phyloP scores from a whole-genome alignment of 2,888 invertebrate species.

The Stramonita haemastoma region DNA sequence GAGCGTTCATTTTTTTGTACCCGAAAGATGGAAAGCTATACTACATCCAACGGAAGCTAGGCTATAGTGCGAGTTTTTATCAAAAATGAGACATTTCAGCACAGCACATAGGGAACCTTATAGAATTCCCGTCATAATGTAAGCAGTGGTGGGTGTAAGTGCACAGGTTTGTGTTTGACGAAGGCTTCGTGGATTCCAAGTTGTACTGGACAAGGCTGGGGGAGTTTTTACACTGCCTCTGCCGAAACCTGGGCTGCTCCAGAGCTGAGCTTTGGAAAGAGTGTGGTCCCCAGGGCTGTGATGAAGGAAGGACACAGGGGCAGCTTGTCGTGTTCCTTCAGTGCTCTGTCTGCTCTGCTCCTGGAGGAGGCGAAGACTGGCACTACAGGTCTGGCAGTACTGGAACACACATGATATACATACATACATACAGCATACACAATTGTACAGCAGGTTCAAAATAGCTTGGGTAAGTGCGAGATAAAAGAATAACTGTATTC shows the following conservation, averaged over 20 bases:
- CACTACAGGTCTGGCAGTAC: not conserved
- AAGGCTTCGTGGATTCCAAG: not conserved
- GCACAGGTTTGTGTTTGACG: not conserved
- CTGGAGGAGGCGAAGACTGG: not conserved
- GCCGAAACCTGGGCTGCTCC: not conserved
- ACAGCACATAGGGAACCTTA: not conserved
- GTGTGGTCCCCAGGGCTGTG: not conserved
- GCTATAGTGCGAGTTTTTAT: not conserved
- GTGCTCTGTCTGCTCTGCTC: not conserved
- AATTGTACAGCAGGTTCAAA: not conserved
- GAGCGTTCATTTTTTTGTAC: too few relatives aligned
- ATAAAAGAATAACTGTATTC: not conserved
- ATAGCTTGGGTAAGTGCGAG: not conserved
- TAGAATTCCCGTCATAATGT: not conserved
- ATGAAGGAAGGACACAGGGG: not conserved
- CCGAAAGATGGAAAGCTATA: too few relatives aligned
- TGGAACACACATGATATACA: not conserved
- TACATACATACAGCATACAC: not conserved
- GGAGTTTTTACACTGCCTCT: not conserved
- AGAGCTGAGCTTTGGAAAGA: not conserved
- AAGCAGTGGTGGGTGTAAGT: not conserved
- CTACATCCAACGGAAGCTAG: not conserved
- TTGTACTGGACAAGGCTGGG: not conserved
- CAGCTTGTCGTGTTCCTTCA: not conserved
- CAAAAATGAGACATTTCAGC: too few relatives aligned